phyloP scores from a whole-genome alignment of 2,888 invertebrate genomes.

The Melieria picta region DNA sequence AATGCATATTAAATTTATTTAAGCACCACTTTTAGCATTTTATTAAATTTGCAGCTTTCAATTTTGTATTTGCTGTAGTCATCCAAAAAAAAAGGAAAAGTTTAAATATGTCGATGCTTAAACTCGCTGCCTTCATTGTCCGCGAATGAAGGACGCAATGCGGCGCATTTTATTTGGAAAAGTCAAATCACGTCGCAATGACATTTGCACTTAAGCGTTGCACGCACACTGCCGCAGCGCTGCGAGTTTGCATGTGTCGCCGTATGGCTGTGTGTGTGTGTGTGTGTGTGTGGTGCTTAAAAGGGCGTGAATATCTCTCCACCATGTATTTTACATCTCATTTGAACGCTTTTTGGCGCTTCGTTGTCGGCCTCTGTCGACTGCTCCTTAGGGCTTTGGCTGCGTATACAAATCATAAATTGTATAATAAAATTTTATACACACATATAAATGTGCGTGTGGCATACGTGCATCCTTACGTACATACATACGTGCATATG shows the following conservation, averaged over 20 bases:
- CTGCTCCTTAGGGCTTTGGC: neutral
- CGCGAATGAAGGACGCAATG: too few relatives aligned
- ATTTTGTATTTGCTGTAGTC: too few relatives aligned
- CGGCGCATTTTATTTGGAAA: neutral
- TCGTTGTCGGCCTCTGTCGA: too few relatives aligned
- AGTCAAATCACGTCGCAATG: constrained; percentile 22
- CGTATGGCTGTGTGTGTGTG: neutral
- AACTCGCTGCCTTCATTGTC: too few relatives aligned
- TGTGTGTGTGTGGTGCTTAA: neutral
- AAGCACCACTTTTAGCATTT: too few relatives aligned
- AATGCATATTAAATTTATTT: too few relatives aligned
- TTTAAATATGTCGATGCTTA: too few relatives aligned
- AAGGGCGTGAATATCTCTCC: constrained; percentile 2
- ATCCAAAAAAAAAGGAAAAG: too few relatives aligned
- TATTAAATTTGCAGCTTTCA: too few relatives aligned
- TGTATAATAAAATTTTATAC: neutral
- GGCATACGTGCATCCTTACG: neutral
- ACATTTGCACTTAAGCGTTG: constrained; percentile 17
- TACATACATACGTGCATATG: neutral
- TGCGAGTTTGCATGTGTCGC: too few relatives aligned
- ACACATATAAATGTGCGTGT: neutral
- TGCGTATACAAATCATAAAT: neutral
- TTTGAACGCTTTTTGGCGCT: too few relatives aligned
- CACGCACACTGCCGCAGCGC: neutral
- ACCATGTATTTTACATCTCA: too few relatives aligned